Evolutionary conservation across 2,113 vertebrate genomes (phyloP).

Genomic region (Pachypanchax playfairii): DNA sequence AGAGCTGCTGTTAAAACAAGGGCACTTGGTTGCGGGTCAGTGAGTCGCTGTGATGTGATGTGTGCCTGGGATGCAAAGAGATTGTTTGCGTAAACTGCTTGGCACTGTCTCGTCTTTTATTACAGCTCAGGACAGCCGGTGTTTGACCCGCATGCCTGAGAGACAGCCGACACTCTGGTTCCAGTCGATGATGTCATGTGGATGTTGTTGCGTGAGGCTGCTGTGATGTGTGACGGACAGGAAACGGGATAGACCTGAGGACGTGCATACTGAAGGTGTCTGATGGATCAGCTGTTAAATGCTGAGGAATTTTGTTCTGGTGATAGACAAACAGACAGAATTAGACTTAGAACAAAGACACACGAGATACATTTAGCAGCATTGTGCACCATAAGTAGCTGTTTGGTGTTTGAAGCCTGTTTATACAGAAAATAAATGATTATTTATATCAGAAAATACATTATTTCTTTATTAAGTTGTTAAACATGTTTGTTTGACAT

Average conservation of each 20-base stretch:
- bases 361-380: too few relatives aligned
- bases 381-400: too few relatives aligned
- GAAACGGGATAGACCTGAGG: conserved; percentile 13
- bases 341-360: too few relatives aligned
- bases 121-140: conserved; percentile 52
- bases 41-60: conserved; percentile 45
- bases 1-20: conserved; percentile 51
- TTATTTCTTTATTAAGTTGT: too few relatives aligned
- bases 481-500: too few relatives aligned
- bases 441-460: too few relatives aligned
- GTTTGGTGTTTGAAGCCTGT: too few relatives aligned
- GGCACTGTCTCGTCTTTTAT: conserved; percentile 59
- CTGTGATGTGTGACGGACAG: conserved; percentile 31
- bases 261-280: neutral
- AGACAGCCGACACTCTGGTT: conserved; percentile 67
- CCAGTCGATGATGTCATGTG: conserved; percentile 60
- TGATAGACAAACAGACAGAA: too few relatives aligned
- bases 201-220: conserved; percentile 16
- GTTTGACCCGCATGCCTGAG: conserved; percentile 55
- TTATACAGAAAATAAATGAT: too few relatives aligned
- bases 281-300: neutral
- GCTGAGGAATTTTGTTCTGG: too few relatives aligned
- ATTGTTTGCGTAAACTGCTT: conserved; percentile 47
- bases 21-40: conserved; percentile 52
- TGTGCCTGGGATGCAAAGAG: conserved; percentile 18